These are phyloP conservation scores for Helicorthomorpha holstii DNA, from an alignment of 1,140 invertebrate genomes.

Conservation along the genomic window DNA sequence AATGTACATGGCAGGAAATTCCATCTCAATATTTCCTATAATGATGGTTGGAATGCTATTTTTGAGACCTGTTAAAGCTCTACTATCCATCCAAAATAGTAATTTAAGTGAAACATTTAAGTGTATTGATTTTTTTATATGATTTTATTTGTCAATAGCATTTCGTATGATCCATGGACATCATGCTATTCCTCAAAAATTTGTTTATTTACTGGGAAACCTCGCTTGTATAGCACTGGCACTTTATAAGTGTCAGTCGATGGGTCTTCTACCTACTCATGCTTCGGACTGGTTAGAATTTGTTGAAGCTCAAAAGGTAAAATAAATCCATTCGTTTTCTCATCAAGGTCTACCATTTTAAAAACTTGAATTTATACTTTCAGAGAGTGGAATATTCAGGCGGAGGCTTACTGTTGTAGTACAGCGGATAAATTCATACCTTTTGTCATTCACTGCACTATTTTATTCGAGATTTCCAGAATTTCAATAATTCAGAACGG, in stretches of 20 bases:
- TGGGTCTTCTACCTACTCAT: slow-evolving; percentile 94
- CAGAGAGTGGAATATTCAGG: slow-evolving; percentile 70
- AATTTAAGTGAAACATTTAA: slow-evolving; percentile 17
- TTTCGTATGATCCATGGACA: slow-evolving; percentile 94
- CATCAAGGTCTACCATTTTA: background rate
- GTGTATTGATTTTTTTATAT: slow-evolving; percentile 11
- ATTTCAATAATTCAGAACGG: too few relatives aligned
- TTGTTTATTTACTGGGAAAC: slow-evolving; percentile 90
- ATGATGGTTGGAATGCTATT: slow-evolving; percentile 99
- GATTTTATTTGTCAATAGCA: too few relatives aligned
- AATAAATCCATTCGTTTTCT: background rate
- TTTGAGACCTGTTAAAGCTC: slow-evolving; percentile 82
- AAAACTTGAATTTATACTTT: slow-evolving; percentile 9
- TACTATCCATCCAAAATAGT: slow-evolving; percentile 75
- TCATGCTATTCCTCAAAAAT: slow-evolving; percentile 74
- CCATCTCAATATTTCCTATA: slow-evolving; percentile 99
- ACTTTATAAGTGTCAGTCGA: slow-evolving; percentile 95
- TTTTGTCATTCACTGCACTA: too few relatives aligned
- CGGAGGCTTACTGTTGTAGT: slow-evolving; percentile 51
- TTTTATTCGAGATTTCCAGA: too few relatives aligned
- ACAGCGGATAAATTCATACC: background rate
- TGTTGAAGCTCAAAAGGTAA: slow-evolving; percentile 59
- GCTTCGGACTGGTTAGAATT: slow-evolving; percentile 98
- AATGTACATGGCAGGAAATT: slow-evolving; percentile 99
- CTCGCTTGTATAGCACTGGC: slow-evolving; percentile 80